Percentiles rank a stretch among this genome's conserved stretches.
These are phyloP conservation scores for Siniperca scherzeri DNA, from an alignment of 2,797 vertebrate genomes.

Conservation along the genomic window DNA sequence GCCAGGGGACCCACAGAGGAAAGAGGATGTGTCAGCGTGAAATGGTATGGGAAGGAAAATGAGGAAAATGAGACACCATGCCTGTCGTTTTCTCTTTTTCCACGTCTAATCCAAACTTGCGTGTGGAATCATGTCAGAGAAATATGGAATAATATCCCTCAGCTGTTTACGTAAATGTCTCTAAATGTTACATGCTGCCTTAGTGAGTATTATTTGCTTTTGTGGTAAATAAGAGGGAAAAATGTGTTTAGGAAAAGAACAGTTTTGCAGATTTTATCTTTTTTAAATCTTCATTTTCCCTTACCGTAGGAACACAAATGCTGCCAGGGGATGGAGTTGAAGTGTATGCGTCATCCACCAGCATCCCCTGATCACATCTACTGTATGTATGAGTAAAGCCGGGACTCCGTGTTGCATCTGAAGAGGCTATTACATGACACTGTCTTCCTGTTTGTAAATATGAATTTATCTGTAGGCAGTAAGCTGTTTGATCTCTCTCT, in stretches of 20 bases:
- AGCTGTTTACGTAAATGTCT: conserved; percentile 58
- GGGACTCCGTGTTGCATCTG: conserved; percentile 33
- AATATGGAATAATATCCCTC: conserved; percentile 62
- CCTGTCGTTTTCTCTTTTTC: conserved; percentile 41
- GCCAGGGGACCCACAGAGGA: conserved; percentile 24
- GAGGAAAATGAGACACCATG: conserved; percentile 31
- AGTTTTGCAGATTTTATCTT: conserved; percentile 32
- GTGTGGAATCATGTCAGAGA: conserved; percentile 53
- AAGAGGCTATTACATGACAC: conserved; percentile 34
- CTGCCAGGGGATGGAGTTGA: conserved; percentile 5
- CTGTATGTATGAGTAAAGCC: conserved; percentile 26
- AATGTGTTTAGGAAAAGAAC: conserved; percentile 41
- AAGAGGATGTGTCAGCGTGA: conserved; percentile 58
- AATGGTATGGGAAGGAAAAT: conserved; percentile 51
- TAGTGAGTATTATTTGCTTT: conserved; percentile 18
- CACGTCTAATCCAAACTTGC: conserved; percentile 42
- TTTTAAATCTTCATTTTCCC: conserved; percentile 20
- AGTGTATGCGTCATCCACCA: conserved; percentile 37
- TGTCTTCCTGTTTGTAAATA: conserved; percentile 69
- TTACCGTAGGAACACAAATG: background rate
- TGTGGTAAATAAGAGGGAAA: conserved; percentile 41
- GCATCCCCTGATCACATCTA: conserved; percentile 40
- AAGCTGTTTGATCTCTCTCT: conserved; percentile 50
- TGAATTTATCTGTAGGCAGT: conserved; percentile 55
- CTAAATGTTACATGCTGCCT: conserved; percentile 30